These are phyloP conservation scores for Myanophis thanlyinensis DNA, from an alignment of 2,113 vertebrate genomes.

Conservation along the genomic window DNA sequence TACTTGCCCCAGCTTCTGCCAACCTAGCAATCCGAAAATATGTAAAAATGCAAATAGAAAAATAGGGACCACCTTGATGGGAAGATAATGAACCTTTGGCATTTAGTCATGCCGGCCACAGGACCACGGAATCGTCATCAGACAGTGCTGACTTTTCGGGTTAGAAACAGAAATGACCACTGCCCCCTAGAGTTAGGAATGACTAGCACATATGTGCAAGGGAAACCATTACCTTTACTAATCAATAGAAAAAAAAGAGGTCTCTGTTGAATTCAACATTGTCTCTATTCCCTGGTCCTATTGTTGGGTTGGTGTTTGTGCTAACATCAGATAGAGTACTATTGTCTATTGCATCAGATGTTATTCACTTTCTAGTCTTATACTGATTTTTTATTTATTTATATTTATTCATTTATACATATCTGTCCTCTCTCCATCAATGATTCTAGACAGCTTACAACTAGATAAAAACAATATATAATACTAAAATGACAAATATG, in stretches of 20 bases:
- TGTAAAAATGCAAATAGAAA: too few species aligned
- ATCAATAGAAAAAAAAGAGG: not conserved
- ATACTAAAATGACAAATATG: not conserved
- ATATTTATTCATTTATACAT: not conserved
- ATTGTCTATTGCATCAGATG: not conserved
- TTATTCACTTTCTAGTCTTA: not conserved
- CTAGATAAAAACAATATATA: not conserved
- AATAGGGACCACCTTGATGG: too few species aligned
- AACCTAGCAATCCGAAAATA: too few species aligned
- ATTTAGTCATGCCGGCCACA: too few species aligned
- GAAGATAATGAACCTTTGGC: too few species aligned
- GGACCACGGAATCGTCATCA: too few species aligned
- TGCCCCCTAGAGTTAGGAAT: too few species aligned
- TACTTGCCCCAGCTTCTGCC: too few species aligned
- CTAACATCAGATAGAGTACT: not conserved
- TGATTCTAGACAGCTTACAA: not conserved
- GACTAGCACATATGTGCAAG: too few species aligned
- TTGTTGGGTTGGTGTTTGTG: not conserved
- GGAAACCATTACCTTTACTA: too few species aligned
- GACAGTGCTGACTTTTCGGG: too few species aligned
- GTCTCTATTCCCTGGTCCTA: not conserved
- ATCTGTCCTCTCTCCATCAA: not conserved
- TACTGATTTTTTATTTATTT: not conserved
- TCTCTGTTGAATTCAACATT: not conserved
- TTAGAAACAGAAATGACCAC: too few species aligned